Conservation (phyloP, 2,888 invertebrate species). For the Eubasilissa splendida region DNA sequence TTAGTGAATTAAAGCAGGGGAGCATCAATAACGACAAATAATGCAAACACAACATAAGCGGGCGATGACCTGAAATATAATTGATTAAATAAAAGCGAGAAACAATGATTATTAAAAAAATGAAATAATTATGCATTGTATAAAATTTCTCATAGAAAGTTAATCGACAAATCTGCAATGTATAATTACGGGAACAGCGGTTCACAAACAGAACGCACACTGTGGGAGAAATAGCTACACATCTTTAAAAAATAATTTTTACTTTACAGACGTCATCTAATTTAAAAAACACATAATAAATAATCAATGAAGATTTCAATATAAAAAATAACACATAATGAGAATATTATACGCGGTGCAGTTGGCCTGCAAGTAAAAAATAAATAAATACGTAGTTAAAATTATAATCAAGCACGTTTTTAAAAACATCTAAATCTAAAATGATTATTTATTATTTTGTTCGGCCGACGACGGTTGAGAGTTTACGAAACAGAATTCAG, state of each 20-base stretch:
- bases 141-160: slow-evolving; percentile 10
- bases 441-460: too few species aligned
- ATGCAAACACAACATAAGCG: slow-evolving; percentile 9
- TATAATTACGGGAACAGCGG: not conserved
- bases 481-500: not conserved
- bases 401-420: too few species aligned
- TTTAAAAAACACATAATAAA: too few species aligned
- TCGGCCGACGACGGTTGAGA: not conserved
- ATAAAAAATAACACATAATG: too few species aligned
- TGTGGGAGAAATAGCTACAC: not conserved
- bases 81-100: slow-evolving; percentile 17
- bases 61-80: slow-evolving; percentile 44
- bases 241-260: not conserved
- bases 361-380: too few species aligned
- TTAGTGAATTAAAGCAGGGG: not conserved
- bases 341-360: too few species aligned
- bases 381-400: too few species aligned
- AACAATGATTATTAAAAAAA: slow-evolving; percentile 19
- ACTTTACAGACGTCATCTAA: not conserved
- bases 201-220: not conserved
- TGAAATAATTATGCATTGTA: slow-evolving; percentile 15
- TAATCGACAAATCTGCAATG: not conserved
- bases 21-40: slow-evolving; percentile 6
- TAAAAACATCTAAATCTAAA: too few species aligned
- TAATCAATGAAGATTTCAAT: too few species aligned